phyloP scores from a whole-genome alignment of 2,888 invertebrate species.

The Ormyrus thymus region DNA sequence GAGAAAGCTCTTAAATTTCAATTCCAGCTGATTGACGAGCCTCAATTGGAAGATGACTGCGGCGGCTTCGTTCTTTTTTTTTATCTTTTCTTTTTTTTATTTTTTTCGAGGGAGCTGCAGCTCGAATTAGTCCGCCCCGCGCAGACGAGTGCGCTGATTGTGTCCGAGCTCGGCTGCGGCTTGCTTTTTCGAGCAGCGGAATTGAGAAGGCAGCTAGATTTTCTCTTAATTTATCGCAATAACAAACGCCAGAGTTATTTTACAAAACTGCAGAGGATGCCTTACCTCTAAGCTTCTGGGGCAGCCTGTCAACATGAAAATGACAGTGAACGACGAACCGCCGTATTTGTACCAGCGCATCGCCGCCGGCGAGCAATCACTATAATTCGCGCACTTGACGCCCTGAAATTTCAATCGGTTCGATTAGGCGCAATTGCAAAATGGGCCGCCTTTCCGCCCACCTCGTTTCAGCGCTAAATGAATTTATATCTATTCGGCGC shows the following conservation, averaged over 20 bases:
- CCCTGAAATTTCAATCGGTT: constrained; percentile 44
- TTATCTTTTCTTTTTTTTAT: background rate
- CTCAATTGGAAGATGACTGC: constrained; percentile 47
- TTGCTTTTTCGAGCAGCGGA: no score
- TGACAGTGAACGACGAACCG: no score
- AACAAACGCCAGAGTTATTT: no score
- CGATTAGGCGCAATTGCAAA: constrained; percentile 49
- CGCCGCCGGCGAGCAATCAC: constrained; percentile 8
- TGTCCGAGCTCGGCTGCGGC: no score
- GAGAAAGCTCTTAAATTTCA: constrained; percentile 15
- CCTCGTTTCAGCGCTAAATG: background rate
- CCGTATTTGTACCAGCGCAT: background rate
- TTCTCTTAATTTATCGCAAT: no score
- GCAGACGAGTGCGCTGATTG: no score
- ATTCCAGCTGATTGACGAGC: constrained; percentile 28
- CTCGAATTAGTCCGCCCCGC: no score
- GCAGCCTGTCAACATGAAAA: no score
- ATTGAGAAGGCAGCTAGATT: no score
- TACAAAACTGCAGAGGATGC: no score
- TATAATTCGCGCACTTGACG: constrained; percentile 31
- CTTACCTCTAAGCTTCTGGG: no score
- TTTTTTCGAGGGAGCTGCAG: background rate
- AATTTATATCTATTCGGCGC: background rate
- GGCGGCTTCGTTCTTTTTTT: background rate
- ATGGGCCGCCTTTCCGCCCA: constrained; percentile 6